Percentiles rank a stretch among this genome's conserved stretches.
Evolutionary conservation across 2,797 vertebrate genomes (phyloP).

Genomic region (Trachurus trachurus): DNA sequence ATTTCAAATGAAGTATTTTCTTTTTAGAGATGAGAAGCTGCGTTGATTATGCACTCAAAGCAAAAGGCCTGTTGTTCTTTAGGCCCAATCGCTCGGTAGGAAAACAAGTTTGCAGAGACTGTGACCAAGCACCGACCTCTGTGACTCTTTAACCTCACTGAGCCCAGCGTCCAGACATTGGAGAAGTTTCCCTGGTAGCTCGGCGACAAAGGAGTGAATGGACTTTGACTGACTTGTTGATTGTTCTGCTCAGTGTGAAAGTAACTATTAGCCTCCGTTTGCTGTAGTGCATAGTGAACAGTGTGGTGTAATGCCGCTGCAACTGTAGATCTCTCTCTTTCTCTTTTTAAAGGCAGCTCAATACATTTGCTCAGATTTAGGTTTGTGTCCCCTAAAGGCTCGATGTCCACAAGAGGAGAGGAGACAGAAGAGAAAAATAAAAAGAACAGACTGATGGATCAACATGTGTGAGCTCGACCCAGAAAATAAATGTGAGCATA

Average conservation of each 20-base stretch:
- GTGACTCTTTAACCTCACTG: not conserved
- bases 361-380: conserved; percentile 29
- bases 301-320: conserved; percentile 15
- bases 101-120: not conserved
- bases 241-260: conserved; percentile 19
- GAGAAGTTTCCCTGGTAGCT: conserved; percentile 24
- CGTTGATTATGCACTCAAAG: not conserved
- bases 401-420: not conserved
- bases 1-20: not conserved
- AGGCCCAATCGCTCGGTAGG: not conserved
- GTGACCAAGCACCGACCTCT: conserved; percentile 2
- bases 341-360: conserved; percentile 5
- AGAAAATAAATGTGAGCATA: conserved; percentile 48
- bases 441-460: not conserved
- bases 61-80: not conserved
- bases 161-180: not conserved
- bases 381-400: conserved; percentile 10
- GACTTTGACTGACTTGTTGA: conserved; percentile 11
- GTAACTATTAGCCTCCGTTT: not conserved
- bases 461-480: conserved; percentile 1
- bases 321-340: not conserved
- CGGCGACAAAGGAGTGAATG: not conserved
- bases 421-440: not conserved
- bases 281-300: conserved; percentile 1
- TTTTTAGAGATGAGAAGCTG: not conserved